Base-by-base conservation (phyloP, 2,888 invertebrate genomes). In the Cephus nigrinus region DNA sequence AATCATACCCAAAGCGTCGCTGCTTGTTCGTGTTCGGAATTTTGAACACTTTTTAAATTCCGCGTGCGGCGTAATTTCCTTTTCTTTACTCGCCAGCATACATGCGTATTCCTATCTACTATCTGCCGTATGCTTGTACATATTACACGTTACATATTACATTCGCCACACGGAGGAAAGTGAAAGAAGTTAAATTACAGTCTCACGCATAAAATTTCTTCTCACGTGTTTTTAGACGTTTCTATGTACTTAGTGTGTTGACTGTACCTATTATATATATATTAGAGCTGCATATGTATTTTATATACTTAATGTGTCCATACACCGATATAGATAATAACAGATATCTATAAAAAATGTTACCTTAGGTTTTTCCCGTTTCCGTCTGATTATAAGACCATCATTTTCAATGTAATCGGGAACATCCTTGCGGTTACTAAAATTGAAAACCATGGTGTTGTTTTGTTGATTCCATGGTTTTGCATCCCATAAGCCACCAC, bases 361-460 rank as follows among this genome's bases (percentile, higher is more conserved):
- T 88, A 96, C 96, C 95, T 96, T 96, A 86, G 95, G 94, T 87
- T 94, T 93, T 89, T 95, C 94, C 80, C 95, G 93, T 85, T 94
- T 94, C 88, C 93, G 93, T 86, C 94, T 94, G 86, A 95, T 94
- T 85, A 95, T 93, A 91, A 95, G 93, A 85, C 96, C 97, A 93
- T 97, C 97, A 92, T 97, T 97, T 91, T 97, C 97, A 89, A 98
- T 96, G 92, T 98, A 97, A 93, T 97, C 97, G 75, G 97, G 97
- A 88, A 97, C 96, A 88, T 96, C 96, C 92, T 96, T 96, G 89
- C 96, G 94, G 92, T 94, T 93, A 84, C 95, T 96, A 92, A 97
- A 98, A 93, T 97, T 97, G 93, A 97, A 97, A 83, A 97, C 96
- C 92, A 97, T 95, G 40, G 95, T 94, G 84, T 96, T 95, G 85